Evolutionary conservation across 2,113 vertebrate species (phyloP), one percentile per base, ranked within the genome.

Genomic region (Grammomys surdaster): DNA sequence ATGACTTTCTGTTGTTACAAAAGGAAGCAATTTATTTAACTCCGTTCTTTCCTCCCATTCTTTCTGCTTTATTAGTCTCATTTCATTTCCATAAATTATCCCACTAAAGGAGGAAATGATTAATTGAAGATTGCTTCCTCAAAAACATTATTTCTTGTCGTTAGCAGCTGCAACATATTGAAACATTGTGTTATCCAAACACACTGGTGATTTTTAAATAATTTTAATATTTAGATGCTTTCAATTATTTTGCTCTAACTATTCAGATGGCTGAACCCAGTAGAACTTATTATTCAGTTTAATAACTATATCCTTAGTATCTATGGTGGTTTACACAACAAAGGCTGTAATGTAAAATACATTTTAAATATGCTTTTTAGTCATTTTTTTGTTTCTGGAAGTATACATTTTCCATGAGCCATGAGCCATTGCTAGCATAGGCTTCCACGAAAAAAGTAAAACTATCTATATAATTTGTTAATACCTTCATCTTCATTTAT

Each of bases 1-100:
- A 97, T 98, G 98, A 98, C 98, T 98, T 97, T 92, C 97, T 98
- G 94, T 98, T 98, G 96, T 98, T 98, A 98, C 97, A 98, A 98
- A 98, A 99, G 98, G 98, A 99, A 99, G 98, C 98, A 98, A 99
- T 99, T 98, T 98, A 98, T 98, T 98, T 98, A 98, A 98, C 97
- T 98, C 98, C 95, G 98, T 98, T 95, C 93, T 97, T 98, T 98
- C 88, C 84, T 98, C 95, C 97, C 90, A 96, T 98, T 97, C 97
- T 96, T 96, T 97, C 96, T 98, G 91, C 88, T 98, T 98, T 98
- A 98, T 98, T 98, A 98, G 97, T 93, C 97, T 98, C 96, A 94
- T 98, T 98, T 98, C 97, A 98, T 98, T 98, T 98, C 97, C 98
- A 98, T 99, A 98, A 99, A 98, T 98, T 98, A 98, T 98, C 94